Evolutionary conservation across 2,113 vertebrate species (phyloP).

Genomic region (Anas platyrhynchos): DNA sequence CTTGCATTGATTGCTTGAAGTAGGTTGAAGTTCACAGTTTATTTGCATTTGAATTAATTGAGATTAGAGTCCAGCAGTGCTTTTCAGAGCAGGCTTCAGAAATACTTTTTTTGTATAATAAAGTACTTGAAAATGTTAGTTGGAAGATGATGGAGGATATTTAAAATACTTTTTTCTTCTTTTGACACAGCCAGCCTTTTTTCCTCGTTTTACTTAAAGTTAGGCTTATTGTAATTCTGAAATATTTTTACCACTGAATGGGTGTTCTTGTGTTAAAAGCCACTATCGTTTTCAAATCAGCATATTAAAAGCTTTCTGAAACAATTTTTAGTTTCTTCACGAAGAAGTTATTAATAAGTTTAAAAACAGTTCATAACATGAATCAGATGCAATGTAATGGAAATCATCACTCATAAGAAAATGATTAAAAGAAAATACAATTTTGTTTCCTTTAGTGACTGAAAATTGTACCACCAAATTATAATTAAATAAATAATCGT

Average conservation of each 20-base stretch:
- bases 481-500: background rate
- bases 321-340: background rate
- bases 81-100: constrained; percentile 38
- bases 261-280: background rate
- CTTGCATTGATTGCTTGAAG: constrained; percentile 3
- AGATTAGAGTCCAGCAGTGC: constrained; percentile 38
- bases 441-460: background rate
- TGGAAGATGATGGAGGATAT: background rate
- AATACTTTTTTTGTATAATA: constrained; percentile 40
- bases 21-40: constrained; percentile 46
- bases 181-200: background rate
- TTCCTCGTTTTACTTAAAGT: background rate
- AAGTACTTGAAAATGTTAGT: constrained; percentile 49
- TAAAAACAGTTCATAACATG: background rate
- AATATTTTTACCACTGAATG: constrained; percentile 41
- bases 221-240: constrained; percentile 6
- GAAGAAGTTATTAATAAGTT: background rate
- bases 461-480: background rate
- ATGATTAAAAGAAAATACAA: background rate
- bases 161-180: constrained; percentile 31
- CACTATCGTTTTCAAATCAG: constrained; percentile 6
- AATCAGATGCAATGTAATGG: background rate
- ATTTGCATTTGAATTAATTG: constrained; percentile 72
- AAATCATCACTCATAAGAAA: background rate
- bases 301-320: constrained; percentile 20